Percentiles rank a stretch among this genome's conserved stretches.
Evolutionary conservation across 2,888 invertebrate species (phyloP).

Genomic region (Rutpela maculata): DNA sequence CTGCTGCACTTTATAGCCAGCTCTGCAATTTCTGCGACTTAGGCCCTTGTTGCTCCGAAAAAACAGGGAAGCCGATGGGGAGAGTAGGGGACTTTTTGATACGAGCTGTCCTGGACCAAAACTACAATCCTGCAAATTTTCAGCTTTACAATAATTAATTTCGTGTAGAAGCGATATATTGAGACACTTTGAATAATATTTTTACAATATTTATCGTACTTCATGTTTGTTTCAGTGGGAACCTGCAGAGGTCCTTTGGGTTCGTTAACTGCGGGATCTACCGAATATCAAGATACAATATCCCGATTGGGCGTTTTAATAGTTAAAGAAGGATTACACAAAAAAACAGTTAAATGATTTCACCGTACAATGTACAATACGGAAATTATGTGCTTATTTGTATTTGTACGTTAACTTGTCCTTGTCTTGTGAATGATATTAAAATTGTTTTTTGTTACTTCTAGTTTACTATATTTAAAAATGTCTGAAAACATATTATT

Average conservation of each 20-base stretch:
- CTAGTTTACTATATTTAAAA: too few relatives aligned
- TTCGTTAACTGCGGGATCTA: slow-evolving; percentile 67
- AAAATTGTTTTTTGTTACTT: background rate
- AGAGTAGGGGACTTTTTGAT: too few relatives aligned
- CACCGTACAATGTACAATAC: background rate
- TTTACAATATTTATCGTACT: background rate
- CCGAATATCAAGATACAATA: slow-evolving; percentile 81
- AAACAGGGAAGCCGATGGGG: too few relatives aligned
- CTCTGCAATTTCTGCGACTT: too few relatives aligned
- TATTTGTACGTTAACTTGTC: background rate
- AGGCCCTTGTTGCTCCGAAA: too few relatives aligned
- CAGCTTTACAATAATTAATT: too few relatives aligned
- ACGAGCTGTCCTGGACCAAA: too few relatives aligned
- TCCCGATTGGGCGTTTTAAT: slow-evolving; percentile 79
- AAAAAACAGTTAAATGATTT: slow-evolving; percentile 24
- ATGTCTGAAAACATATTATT: too few relatives aligned
- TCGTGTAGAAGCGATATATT: too few relatives aligned
- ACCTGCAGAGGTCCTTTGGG: slow-evolving; percentile 56
- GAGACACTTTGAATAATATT: slow-evolving; percentile 17
- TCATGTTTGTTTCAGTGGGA: slow-evolving; percentile 57
- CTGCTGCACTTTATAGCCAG: too few relatives aligned
- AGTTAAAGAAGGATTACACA: slow-evolving; percentile 78
- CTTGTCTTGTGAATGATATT: background rate
- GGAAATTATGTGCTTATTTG: slow-evolving; percentile 11
- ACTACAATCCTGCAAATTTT: too few relatives aligned